Base-by-base conservation (phyloP, 2,888 invertebrate genomes). In the Uropetala carovei region DNA sequence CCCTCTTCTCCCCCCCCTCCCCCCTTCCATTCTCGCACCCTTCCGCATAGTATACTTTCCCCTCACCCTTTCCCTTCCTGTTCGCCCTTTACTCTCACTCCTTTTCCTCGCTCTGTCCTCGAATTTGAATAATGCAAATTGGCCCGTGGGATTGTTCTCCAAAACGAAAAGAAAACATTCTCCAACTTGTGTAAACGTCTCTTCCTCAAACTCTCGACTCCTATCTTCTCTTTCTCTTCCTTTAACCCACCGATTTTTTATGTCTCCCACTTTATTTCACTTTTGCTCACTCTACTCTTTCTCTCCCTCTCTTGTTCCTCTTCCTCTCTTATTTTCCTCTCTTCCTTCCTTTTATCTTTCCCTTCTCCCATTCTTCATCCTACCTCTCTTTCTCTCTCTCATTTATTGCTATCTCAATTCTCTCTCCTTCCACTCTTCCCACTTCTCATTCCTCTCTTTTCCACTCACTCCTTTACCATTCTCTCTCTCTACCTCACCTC, bases 111-210 rank as follows among this genome's bases (percentile, higher is more conserved):
- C 43, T 43, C n/a, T 60, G 30, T 27, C 58, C 43, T 27, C 68
- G 68, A 56, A 60, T 89, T 68, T 89, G 89, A 89, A 89, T 89
- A 89, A 89, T 89, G 89, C 89, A 89, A 89, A 89, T 89, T 89
- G 89, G 64, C 89, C 89, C 64, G 43, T 89, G 89, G 89, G 89
- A 89, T 89, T 89, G 89, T 89, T 89, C 89, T 89, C 89, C 60
- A 68, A 64, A 58, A 89, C 89, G 89, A 68, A 89, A 89, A 60
- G 89, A 89, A 89, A 89, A 89, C 89, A 89, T 89, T 89, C 60
- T 89, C 89, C 64, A 58, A 89, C 89, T 89, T 68, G 64, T 68
- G 89, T 89, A 64, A 89, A 89, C 89, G 89, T 68, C 89, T 89
- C 64, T 43, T 68, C 60, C 89, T 89, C 89, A 89, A 89, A 68